Evolutionary conservation across 1,140 invertebrate genomes (phyloP), one percentile per base, ranked within the genome.

Genomic region (Zeugodacus cucurbitae): DNA sequence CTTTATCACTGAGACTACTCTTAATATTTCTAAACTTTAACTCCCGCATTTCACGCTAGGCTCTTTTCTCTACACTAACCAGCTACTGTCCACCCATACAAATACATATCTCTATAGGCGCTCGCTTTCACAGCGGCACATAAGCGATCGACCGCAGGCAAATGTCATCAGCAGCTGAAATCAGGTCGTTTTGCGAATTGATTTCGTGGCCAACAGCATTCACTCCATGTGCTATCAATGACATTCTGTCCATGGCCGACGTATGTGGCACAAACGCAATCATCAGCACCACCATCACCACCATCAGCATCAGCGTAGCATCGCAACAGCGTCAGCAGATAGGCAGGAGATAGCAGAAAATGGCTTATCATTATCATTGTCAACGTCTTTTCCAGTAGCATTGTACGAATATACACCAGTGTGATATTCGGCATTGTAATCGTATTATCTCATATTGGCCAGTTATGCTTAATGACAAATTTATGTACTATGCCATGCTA

Each of bases 141-240:
- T 32, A 67, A 82, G 22, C 29, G 74, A 48, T 48, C 41, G 41
- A 82, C 74, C 74, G 41, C 74, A 82, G 41, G 74, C 74, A 29
- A 62, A 48, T 82, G 74, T 82, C 74, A 29, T 44, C 74, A 48
- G 41, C 41, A 82, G n/a, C 22, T 22, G 74, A 48, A 82, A 82
- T 82, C 74, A 82, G 74, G 41, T 82, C 74, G 74, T 48, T 44
- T 82, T 29, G 37, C 48, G 74, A 82, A 82, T 82, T 82, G 37
- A 22, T 34, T 82, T 82, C 74, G 41, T 82, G 10, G 41, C 41
- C 74, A 29, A 22, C 74, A 41, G 74, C 74, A 70, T 34, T 70
- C 70, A 48, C 41, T 82, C 34, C n/a, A 67, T 67, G 20, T 82
- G 74, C 41, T 48, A 20, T 29, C 22, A 44, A 7, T 82, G 41